Evolutionary conservation across 2,797 vertebrate genomes (phyloP), one percentile per base, ranked within the genome.

Genomic region (Anas capensis): DNA sequence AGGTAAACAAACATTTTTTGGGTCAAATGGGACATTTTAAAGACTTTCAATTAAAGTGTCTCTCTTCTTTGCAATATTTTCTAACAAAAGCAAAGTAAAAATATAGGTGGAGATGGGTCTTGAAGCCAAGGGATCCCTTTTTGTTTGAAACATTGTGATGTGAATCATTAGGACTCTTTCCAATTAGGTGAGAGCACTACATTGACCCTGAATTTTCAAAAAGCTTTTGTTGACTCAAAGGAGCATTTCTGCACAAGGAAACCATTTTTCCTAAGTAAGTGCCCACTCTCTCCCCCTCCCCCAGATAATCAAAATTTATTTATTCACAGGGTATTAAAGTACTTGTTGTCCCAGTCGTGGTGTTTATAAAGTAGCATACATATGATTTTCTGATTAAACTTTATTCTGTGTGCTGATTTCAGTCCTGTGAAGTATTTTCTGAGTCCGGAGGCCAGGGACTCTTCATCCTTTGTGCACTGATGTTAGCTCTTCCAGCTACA

Each of bases 211-310:
- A 71, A 48, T 65, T 87, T 56, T 49, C 13, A n/a, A 1, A 58
- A 80, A 3, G 7, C 27, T 77, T 42, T 20, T 24, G 1, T 34
- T 92, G 38, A 18, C 15, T 8, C 17, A 3, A 9, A 86, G 34
- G 31, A 24, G 2, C 4, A 9, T 76, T 82, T 81, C 51, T 72
- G 58, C 26, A 14, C 15, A 33, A 51, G 10, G 18, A 51, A 21
- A 27, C 1, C 3, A 1, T 9, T 70, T 49, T 71, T 46, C 18
- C 21, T 40, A 12, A 48, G 46, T 48, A 48, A 48, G 46, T 21
- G 20, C 20, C 10, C 8, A 44, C 42, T 8, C 42, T 18, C 17
- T 18, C 17, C 10, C 46, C 36, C 0, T 0, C 4, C 9, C 5
- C 1, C 27, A 44, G 40, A 76, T 34, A 24, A 34, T 14, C 14